These are phyloP conservation scores for Bugula neritina DNA, from an alignment of 2,888 invertebrate genomes.

Conservation along the genomic window DNA sequence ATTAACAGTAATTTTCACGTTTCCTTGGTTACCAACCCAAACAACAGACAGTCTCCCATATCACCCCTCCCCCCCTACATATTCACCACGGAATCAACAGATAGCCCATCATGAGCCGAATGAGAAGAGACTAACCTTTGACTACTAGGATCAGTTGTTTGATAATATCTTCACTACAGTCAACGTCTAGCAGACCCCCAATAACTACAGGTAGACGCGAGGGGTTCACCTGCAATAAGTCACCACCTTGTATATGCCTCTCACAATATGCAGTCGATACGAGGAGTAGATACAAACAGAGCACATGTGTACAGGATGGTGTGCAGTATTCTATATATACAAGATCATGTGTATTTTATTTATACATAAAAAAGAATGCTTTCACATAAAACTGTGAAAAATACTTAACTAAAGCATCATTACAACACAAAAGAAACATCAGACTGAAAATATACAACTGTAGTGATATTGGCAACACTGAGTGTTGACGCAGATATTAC, in stretches of 20 bases:
- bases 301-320: neutral
- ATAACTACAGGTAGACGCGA: slow-evolving; percentile 95
- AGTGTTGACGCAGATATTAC: too few relatives aligned
- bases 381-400: neutral
- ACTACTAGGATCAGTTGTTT: slow-evolving; percentile 97
- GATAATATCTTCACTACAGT: slow-evolving; percentile 97
- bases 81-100: too few relatives aligned
- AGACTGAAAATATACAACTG: neutral
- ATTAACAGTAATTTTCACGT: too few relatives aligned
- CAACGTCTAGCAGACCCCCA: slow-evolving; percentile 93
- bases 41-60: too few relatives aligned
- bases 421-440: too few relatives aligned
- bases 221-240: slow-evolving; percentile 86
- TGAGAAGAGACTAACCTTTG: slow-evolving; percentile 54
- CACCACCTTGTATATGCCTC: too few relatives aligned
- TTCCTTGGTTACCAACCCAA: too few relatives aligned
- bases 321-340: neutral
- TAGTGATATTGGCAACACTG: neutral
- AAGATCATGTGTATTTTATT: neutral
- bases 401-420: neutral
- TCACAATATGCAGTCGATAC: too few relatives aligned
- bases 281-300: too few relatives aligned
- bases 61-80: too few relatives aligned
- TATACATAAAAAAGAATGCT: neutral
- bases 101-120: too few relatives aligned